Percentiles rank a stretch among this genome's conserved stretches.
These are phyloP conservation scores for Microcebus tavaratra DNA, from an alignment of 2,113 vertebrate species.

Conservation along the genomic window DNA sequence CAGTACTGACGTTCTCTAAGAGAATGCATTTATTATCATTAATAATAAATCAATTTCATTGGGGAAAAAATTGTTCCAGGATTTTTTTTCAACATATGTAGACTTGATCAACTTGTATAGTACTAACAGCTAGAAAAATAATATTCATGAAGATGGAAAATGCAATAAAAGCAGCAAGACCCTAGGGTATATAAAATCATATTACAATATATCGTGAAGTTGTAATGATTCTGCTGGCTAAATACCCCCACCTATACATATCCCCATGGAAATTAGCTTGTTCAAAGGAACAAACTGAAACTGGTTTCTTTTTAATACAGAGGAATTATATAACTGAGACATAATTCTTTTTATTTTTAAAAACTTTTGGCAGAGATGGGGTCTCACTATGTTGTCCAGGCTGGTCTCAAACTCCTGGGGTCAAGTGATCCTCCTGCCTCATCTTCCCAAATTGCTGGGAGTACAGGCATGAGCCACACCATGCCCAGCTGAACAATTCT, in stretches of 20 bases:
- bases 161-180: neutral
- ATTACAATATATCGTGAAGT: neutral
- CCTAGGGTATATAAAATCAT: slow-evolving; percentile 20
- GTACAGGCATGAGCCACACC: no score
- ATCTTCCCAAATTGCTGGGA: no score
- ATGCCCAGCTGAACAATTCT: neutral
- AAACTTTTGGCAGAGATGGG: no score
- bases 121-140: slow-evolving; percentile 29
- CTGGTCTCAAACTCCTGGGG: no score
- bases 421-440: no score
- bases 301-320: neutral
- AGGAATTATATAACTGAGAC: neutral
- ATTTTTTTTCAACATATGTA: slow-evolving; percentile 32
- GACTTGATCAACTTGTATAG: neutral
- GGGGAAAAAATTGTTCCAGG: neutral
- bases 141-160: slow-evolving; percentile 31
- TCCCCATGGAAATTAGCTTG: neutral
- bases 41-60: neutral
- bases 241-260: neutral
- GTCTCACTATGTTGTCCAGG: no score
- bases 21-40: neutral
- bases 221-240: neutral
- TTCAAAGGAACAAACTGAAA: slow-evolving; percentile 27
- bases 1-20: neutral
- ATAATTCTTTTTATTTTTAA: neutral